Base-by-base conservation (phyloP, 2,888 invertebrate species). In the Oscheius sp. region DNA sequence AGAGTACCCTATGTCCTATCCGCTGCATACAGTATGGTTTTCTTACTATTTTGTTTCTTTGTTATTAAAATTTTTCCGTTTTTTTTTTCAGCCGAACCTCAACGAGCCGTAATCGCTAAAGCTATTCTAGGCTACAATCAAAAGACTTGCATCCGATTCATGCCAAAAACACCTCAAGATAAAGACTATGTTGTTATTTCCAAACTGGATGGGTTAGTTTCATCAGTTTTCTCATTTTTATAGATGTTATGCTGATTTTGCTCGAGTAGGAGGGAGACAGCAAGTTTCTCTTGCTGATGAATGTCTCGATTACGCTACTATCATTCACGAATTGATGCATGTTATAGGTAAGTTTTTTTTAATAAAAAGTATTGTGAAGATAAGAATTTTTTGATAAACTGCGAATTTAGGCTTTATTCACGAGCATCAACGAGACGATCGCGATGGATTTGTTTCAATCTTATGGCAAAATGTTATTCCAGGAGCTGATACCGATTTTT, bases 281-380 rank as follows among this genome's bases (percentile, higher is more conserved):
- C 89, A 91, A 14, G 89, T 92, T 28, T 91, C 91, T 0, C 86
- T 92, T 30, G 83, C 84, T 5, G 80, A 84, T 44, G 86, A 86
- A 57, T 88, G 88, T 71, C 82, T 87, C 36, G 83, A 83, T 36
- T 86, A 87, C 57, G 87, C 92, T 6, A 91, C 91, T 1, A 89
- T 92, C 1, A 89, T 91, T 14, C 92, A 93, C 83, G 93, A 93
- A 86, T 88, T 93, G 85, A 89, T 93, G 80, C 93, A 93, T 74
- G 84, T 84, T 24, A 82, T 84, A 44, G 84, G 78, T 78, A 22
- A 65, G 68, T 33, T 33, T 5, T 47, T 47, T 47, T 24, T 47
- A 24, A 8, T 8, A 17, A 12, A 20, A 8, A 17, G 17, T 14
- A 17, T 44, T 14, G 17, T n/a, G 36, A 44, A 44, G 17, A 8